Conservation (phyloP, 2,113 vertebrate species). For the Pachypanchax playfairii region DNA sequence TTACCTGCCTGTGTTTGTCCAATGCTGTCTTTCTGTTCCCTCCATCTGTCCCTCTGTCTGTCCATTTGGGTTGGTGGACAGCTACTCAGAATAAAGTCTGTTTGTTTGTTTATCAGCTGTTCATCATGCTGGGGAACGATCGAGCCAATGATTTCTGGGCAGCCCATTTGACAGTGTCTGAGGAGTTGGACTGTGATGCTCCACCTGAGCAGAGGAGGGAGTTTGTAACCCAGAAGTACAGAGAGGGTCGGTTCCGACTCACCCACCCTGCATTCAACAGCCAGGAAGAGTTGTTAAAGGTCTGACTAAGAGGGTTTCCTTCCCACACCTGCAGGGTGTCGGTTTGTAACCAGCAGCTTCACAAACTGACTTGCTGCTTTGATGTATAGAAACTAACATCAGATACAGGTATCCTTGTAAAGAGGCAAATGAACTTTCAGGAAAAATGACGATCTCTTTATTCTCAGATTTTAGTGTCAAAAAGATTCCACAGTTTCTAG, state of each 20-base stretch:
- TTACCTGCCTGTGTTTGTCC: too few relatives aligned
- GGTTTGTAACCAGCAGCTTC: too few relatives aligned
- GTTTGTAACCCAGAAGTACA: slow-evolving; percentile 89
- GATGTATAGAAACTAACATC: too few relatives aligned
- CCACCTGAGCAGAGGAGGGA: slow-evolving; percentile 83
- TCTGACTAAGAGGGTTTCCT: slow-evolving; percentile 39
- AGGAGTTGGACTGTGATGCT: slow-evolving; percentile 83
- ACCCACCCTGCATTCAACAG: slow-evolving; percentile 81
- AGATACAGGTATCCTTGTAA: too few relatives aligned
- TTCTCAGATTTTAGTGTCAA: too few relatives aligned
- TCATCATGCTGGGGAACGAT: slow-evolving; percentile 94
- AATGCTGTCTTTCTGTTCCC: too few relatives aligned
- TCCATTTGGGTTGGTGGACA: not conserved
- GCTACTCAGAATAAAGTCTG: not conserved
- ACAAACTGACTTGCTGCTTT: too few relatives aligned
- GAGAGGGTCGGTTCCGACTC: slow-evolving; percentile 86
- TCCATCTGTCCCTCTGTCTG: too few relatives aligned
- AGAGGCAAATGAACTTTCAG: too few relatives aligned
- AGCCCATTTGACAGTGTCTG: slow-evolving; percentile 67
- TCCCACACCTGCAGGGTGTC: not conserved
- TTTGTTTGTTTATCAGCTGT: slow-evolving; percentile 81
- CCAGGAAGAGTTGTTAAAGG: slow-evolving; percentile 92
- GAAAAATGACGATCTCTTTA: too few relatives aligned
- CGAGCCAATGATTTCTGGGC: slow-evolving; percentile 94
- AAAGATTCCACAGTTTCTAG: too few relatives aligned